phyloP scores from a whole-genome alignment of 1,140 invertebrate species.

The Oncopodura yosiiana region DNA sequence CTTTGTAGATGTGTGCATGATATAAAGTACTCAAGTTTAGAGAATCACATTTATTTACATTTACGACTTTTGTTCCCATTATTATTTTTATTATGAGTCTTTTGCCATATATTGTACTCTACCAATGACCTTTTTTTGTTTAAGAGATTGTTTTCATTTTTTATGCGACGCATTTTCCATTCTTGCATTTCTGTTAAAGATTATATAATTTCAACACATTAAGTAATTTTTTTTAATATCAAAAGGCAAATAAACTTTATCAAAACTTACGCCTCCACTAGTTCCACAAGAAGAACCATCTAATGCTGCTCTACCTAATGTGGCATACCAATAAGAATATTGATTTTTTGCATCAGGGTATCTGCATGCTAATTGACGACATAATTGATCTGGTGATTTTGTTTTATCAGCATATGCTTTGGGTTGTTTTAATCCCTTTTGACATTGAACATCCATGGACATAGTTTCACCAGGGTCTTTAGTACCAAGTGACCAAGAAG shows the following conservation, averaged over 20 bases:
- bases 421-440: constrained; percentile 2
- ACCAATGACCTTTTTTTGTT: too few species aligned
- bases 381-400: constrained; percentile 11
- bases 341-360: constrained; percentile 7
- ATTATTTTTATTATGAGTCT: too few species aligned
- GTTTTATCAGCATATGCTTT: constrained; percentile 17
- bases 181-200: too few species aligned
- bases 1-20: too few species aligned
- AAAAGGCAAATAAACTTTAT: constrained; percentile 25
- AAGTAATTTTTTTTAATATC: too few species aligned
- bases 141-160: too few species aligned
- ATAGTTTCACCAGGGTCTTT: constrained; percentile 10
- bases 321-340: neutral
- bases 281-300: constrained; percentile 22
- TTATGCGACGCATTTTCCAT: too few species aligned
- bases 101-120: too few species aligned
- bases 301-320: constrained; percentile 4
- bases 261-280: constrained; percentile 15
- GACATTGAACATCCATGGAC: constrained; percentile 23
- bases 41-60: too few species aligned
- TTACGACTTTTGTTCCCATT: too few species aligned
- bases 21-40: too few species aligned
- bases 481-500: neutral
- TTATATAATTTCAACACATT: too few species aligned
- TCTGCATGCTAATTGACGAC: constrained; percentile 23